phyloP scores from a whole-genome alignment of 2,113 vertebrate species.

The Prionailurus viverrinus region DNA sequence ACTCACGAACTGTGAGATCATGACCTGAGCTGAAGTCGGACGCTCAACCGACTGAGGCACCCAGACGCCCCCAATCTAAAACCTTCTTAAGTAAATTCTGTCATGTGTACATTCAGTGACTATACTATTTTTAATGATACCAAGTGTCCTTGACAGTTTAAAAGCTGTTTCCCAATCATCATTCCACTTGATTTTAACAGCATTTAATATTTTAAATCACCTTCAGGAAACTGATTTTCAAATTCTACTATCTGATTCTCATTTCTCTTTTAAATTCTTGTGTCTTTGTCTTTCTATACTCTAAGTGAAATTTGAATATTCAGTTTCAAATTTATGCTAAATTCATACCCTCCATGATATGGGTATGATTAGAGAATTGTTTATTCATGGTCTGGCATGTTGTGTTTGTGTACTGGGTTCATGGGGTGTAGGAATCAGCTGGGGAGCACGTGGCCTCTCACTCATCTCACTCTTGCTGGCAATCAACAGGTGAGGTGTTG shows the following conservation, averaged over 20 bases:
- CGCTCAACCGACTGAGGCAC: background rate
- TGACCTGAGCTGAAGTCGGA: background rate
- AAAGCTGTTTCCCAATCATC: background rate
- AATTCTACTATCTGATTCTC: background rate
- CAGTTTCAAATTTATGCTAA: background rate
- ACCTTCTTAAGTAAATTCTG: background rate
- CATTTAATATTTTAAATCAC: conserved; percentile 7
- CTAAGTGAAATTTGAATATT: background rate
- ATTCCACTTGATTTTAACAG: background rate
- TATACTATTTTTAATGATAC: background rate
- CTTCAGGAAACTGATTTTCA: background rate
- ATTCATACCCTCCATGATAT: background rate
- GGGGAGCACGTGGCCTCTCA: background rate
- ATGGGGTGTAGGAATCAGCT: background rate
- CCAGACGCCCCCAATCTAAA: background rate
- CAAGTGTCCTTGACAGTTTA: background rate
- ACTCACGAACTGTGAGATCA: background rate
- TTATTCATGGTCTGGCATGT: background rate
- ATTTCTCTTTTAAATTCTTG: background rate
- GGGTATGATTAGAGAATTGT: background rate
- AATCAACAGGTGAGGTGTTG: background rate
- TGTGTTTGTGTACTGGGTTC: background rate
- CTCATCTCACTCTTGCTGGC: background rate
- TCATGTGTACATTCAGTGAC: background rate
- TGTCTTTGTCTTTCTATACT: background rate